Evolutionary conservation across 2,888 invertebrate genomes (phyloP).

Genomic region (Synergus laeviventris): DNA sequence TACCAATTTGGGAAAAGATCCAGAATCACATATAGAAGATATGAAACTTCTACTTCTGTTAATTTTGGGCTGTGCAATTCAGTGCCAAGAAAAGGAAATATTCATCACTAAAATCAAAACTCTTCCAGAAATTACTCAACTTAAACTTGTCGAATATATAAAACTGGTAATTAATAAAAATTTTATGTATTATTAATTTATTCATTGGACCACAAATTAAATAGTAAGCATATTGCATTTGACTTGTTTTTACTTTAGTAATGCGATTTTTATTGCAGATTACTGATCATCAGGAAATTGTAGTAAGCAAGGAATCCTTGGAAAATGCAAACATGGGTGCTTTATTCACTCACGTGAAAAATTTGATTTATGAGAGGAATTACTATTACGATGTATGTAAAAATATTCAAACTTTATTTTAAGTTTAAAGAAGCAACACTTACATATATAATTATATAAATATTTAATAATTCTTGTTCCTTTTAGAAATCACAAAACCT

Average conservation of each 20-base stretch:
- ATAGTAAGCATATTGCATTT: not conserved
- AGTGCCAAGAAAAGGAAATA: conserved; percentile 94
- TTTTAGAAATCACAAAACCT: conserved; percentile 76
- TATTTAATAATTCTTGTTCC: not conserved
- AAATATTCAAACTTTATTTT: not conserved
- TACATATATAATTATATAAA: not conserved
- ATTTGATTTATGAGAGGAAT: conserved; percentile 90
- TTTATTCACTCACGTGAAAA: conserved; percentile 87
- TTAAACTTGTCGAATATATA: conserved; percentile 95
- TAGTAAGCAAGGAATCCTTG: conserved; percentile 88
- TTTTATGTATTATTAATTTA: not conserved
- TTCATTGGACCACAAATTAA: not conserved
- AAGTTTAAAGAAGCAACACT: not conserved
- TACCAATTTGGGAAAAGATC: conserved; percentile 84
- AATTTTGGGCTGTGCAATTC: conserved; percentile 96
- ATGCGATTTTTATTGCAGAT: conserved; percentile 78
- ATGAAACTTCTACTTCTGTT: conserved; percentile 90
- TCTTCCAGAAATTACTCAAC: conserved; percentile 90
- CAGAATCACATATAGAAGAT: conserved; percentile 83
- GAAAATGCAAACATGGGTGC: conserved; percentile 85
- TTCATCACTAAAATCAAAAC: conserved; percentile 95
- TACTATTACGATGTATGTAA: conserved; percentile 76
- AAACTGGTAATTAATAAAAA: conserved; percentile 83
- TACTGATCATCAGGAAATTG: conserved; percentile 92
- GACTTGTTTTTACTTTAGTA: not conserved